Evolutionary conservation across 2,113 vertebrate species (phyloP).

Genomic region (Phrynocephalus versicolor): DNA sequence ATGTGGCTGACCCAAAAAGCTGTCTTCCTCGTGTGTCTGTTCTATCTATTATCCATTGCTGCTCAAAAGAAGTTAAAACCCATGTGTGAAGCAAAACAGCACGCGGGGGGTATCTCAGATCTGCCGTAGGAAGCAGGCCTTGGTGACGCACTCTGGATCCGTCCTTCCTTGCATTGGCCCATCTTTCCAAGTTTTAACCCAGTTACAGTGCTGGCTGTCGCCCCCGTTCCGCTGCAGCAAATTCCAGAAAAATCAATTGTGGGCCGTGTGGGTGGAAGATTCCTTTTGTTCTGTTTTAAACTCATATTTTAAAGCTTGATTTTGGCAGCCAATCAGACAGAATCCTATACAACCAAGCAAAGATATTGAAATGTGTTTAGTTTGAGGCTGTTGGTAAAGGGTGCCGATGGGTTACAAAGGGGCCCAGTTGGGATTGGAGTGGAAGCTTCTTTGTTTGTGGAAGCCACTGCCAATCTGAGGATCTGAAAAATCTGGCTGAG

Average conservation of each 20-base stretch:
- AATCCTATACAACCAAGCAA: background rate
- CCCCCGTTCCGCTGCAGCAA: background rate
- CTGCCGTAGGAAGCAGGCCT: background rate
- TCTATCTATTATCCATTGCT: background rate
- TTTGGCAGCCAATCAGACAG: fast-evolving
- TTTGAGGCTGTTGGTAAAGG: background rate
- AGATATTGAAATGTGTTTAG: background rate
- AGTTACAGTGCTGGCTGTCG: background rate
- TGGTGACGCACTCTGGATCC: too few relatives aligned
- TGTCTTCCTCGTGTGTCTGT: background rate
- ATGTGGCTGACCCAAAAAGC: background rate
- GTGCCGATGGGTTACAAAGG: background rate
- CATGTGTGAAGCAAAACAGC: background rate
- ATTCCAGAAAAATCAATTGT: background rate
- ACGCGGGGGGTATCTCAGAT: background rate
- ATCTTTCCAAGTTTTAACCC: background rate
- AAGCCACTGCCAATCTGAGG: background rate
- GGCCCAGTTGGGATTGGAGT: background rate
- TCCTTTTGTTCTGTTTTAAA: conserved; percentile 8
- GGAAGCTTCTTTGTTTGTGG: background rate
- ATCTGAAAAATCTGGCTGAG: background rate
- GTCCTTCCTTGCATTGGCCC: background rate
- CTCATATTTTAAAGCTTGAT: background rate
- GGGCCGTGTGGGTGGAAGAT: background rate
- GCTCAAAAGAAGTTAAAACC: background rate